Percentiles rank a stretch among this genome's conserved stretches.
These are phyloP conservation scores for Caenorhabditis auriculariae DNA, from an alignment of 2,888 invertebrate species.

Conservation along the genomic window DNA sequence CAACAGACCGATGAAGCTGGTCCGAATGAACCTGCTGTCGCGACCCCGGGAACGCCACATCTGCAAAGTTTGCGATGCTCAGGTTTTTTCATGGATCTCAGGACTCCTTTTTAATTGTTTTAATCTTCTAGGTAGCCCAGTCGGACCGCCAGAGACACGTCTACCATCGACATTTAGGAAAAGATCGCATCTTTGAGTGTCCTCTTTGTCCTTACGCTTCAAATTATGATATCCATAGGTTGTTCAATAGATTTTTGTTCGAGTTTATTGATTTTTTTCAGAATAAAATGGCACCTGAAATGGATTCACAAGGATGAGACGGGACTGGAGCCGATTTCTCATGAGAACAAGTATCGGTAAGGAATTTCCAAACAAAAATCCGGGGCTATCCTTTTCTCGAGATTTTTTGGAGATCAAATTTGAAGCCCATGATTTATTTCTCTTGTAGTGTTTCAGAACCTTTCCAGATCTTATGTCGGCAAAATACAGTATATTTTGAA, in stretches of 20 bases:
- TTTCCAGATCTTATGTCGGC: no score
- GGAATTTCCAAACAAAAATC: no score
- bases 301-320: constrained; percentile 45
- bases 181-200: constrained; percentile 42
- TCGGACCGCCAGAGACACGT: constrained; percentile 51
- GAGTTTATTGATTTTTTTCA: neutral
- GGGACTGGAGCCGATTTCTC: constrained; percentile 42
- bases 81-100: no score
- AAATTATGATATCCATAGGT: constrained; percentile 28
- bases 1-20: constrained; percentile 53
- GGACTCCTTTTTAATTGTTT: neutral
- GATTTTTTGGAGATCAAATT: no score
- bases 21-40: constrained; percentile 16
- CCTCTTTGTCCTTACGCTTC: constrained; percentile 45
- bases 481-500: no score
- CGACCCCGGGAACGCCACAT: constrained; percentile 43
- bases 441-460: no score
- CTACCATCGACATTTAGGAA: constrained; percentile 38
- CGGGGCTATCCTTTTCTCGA: no score
- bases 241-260: neutral
- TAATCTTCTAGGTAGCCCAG: constrained; percentile 39
- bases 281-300: constrained; percentile 50
- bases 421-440: no score
- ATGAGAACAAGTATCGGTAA: constrained; percentile 34
- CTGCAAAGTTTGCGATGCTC: constrained; percentile 33